phyloP scores from a whole-genome alignment of 2,113 vertebrate genomes.

The Apteryx mantelli region DNA sequence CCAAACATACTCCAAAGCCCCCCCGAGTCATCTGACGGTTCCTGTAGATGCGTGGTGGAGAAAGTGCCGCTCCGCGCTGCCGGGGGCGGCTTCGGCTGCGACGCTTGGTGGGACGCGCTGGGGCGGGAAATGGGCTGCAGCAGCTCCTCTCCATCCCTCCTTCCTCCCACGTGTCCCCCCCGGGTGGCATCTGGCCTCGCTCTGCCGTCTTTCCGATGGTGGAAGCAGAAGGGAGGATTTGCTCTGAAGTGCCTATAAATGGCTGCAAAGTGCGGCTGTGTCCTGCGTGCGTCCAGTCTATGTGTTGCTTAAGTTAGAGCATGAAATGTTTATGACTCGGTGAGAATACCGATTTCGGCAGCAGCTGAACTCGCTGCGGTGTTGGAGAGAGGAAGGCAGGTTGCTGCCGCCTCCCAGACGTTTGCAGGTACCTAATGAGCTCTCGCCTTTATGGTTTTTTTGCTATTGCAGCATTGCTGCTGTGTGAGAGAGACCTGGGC shows the following conservation, averaged over 20 bases:
- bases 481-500: neutral
- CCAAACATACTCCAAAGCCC: too few species aligned
- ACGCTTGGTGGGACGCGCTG: too few species aligned
- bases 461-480: neutral
- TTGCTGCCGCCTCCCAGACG: neutral
- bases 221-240: rapidly evolving
- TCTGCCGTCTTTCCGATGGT: rapidly evolving
- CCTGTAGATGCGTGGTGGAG: too few species aligned
- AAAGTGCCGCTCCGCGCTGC: too few species aligned
- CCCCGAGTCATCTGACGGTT: too few species aligned
- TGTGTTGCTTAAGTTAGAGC: neutral
- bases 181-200: rapidly evolving
- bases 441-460: neutral
- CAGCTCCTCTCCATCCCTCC: too few species aligned
- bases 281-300: rapidly evolving
- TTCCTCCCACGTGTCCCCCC: rapidly evolving
- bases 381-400: neutral
- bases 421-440: neutral
- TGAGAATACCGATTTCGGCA: neutral
- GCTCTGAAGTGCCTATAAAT: neutral
- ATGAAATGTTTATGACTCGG: rapidly evolving
- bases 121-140: too few species aligned
- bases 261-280: neutral
- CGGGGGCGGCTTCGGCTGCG: too few species aligned
- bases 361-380: rapidly evolving